These are phyloP conservation scores for Silurus asotus DNA, from an alignment of 2,113 vertebrate species.

Conservation along the genomic window DNA sequence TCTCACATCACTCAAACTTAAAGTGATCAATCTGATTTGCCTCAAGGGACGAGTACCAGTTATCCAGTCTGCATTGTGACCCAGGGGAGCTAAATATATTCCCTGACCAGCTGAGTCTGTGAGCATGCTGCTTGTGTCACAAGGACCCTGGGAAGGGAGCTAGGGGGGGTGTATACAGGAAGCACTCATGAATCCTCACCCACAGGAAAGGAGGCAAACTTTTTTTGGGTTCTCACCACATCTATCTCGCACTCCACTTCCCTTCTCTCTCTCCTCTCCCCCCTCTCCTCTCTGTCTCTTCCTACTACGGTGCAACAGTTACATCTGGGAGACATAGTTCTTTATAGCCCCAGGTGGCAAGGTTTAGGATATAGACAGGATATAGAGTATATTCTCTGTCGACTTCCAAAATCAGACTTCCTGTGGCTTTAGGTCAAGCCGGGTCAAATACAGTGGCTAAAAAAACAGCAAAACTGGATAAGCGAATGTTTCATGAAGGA, in stretches of 20 bases:
- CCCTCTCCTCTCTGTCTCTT: neutral
- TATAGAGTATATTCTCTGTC: neutral
- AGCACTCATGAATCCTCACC: slow-evolving; percentile 67
- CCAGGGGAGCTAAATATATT: slow-evolving; percentile 48
- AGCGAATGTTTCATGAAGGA: slow-evolving; percentile 8
- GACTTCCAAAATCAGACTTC: neutral
- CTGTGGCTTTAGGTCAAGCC: neutral
- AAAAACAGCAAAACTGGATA: neutral
- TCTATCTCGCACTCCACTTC: neutral
- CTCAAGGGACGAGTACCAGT: slow-evolving; percentile 12
- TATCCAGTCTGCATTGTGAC: slow-evolving; percentile 37
- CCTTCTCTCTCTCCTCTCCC: neutral
- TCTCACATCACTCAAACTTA: slow-evolving; percentile 30
- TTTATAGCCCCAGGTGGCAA: slow-evolving; percentile 38
- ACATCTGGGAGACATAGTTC: neutral
- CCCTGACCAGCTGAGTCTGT: slow-evolving; percentile 38
- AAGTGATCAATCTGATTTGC: neutral
- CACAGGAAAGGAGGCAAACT: slow-evolving; percentile 55
- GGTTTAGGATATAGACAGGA: slow-evolving; percentile 18
- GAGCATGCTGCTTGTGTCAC: slow-evolving; percentile 46
- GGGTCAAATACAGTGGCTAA: neutral
- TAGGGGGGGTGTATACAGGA: slow-evolving; percentile 62
- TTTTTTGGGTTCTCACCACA: slow-evolving; percentile 33
- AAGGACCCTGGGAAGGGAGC: slow-evolving; percentile 57
- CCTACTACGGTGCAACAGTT: slow-evolving; percentile 23